A percentile compares a stretch with the other conserved stretches of the same genome.
Evolutionary conservation across 2,888 invertebrate species (phyloP).

Genomic region (Platynereis dumerilii): DNA sequence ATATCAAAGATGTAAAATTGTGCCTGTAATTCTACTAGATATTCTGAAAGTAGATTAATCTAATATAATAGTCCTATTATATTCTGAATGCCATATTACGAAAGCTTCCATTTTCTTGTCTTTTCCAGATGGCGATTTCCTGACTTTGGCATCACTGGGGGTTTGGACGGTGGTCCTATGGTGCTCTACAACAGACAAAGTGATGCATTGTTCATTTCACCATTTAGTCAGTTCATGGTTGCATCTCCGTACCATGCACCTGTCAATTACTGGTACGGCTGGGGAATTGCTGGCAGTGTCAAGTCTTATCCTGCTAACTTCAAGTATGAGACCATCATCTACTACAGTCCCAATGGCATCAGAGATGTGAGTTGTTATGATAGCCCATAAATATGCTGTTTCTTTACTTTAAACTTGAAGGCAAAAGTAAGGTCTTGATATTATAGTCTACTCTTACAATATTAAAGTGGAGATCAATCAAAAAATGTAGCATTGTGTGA

Average conservation of each 20-base stretch:
- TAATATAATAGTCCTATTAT: too few species aligned
- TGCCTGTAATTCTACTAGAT: too few species aligned
- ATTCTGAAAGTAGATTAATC: too few species aligned
- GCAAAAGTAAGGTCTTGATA: too few species aligned
- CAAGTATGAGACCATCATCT: slow-evolving; percentile 22
- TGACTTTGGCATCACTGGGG: slow-evolving; percentile 11
- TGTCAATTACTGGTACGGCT: slow-evolving; percentile 9
- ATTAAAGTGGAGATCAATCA: too few species aligned
- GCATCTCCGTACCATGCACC: slow-evolving; percentile 21
- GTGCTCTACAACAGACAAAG: slow-evolving; percentile 12
- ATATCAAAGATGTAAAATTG: too few species aligned
- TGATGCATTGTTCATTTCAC: slow-evolving; percentile 24
- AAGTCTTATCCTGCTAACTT: slow-evolving; percentile 19
- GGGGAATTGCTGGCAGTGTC: slow-evolving; percentile 28
- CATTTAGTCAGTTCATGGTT: slow-evolving; percentile 38
- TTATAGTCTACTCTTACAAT: too few species aligned
- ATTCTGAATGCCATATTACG: too few species aligned
- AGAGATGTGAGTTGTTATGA: slow-evolving; percentile 22
- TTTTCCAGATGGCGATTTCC: slow-evolving; percentile 22
- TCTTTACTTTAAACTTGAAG: too few species aligned
- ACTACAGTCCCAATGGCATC: slow-evolving; percentile 24
- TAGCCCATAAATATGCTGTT: too few species aligned
- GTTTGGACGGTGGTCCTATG: slow-evolving; percentile 27
- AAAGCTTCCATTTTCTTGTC: too few species aligned
- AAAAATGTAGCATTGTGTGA: too few species aligned